A percentile compares a stretch with the other conserved stretches of the same genome.
phyloP scores from a whole-genome alignment of 64 coral and sea anemone species.

The Catalaphyllia jardinei region DNA sequence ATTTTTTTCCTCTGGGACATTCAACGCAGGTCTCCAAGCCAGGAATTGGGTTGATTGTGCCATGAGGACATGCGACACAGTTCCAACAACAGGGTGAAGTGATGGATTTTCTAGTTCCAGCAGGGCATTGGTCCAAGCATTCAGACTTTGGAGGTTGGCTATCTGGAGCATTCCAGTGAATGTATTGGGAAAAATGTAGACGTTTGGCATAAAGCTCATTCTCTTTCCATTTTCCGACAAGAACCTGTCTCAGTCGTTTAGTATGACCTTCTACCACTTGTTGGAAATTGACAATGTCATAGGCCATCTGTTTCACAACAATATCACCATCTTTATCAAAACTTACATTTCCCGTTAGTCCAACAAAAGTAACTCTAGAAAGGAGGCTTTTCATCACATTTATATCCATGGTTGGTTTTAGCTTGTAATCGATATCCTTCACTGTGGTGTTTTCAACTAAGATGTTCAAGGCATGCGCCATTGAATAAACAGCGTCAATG shows the following conservation, averaged over 20 bases:
- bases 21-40: constrained; percentile 49
- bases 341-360: constrained; percentile 19
- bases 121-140: constrained; percentile 40
- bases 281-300: constrained; percentile 38
- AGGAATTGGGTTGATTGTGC: constrained; percentile 2
- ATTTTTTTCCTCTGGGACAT: constrained; percentile 26
- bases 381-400: neutral
- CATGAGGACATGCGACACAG: constrained; percentile 39
- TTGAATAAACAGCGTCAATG: constrained; percentile 64
- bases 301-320: neutral
- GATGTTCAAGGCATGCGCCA: constrained; percentile 54
- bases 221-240: constrained; percentile 6
- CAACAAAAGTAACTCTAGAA: constrained; percentile 15
- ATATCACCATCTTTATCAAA: constrained; percentile 34
- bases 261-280: neutral
- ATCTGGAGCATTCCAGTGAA: neutral
- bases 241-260: neutral
- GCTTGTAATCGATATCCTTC: too few species aligned
- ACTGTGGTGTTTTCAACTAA: constrained; percentile 7
- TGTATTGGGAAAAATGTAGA: neutral
- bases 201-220: neutral
- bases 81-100: constrained; percentile 67
- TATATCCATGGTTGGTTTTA: neutral
- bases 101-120: constrained; percentile 39
- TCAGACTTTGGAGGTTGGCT: constrained; percentile 35